Conservation (phyloP, 2,113 vertebrate species). For the Gadus chalcogrammus region DNA sequence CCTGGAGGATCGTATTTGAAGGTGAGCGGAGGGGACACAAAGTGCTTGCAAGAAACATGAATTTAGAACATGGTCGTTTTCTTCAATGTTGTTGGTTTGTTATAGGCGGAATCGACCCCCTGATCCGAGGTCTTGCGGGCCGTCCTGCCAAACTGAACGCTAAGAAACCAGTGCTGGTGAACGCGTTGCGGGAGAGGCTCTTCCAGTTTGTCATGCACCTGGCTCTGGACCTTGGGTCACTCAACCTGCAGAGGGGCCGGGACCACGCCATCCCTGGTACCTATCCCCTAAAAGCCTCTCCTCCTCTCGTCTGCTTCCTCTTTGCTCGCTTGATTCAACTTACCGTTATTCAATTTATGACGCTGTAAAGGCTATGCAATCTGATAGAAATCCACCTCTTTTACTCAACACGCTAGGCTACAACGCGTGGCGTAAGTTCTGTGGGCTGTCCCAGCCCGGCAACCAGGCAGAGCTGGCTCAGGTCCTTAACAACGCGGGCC, state of each 20-base stretch:
- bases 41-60: too few relatives aligned
- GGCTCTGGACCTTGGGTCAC: constrained; percentile 73
- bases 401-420: constrained; percentile 61
- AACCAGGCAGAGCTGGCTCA: constrained; percentile 50
- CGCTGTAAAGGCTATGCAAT: not conserved
- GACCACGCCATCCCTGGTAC: constrained; percentile 82
- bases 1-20: constrained; percentile 81
- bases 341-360: not conserved
- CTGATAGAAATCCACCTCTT: not conserved
- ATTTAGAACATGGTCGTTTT: too few relatives aligned
- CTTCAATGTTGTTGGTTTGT: too few relatives aligned
- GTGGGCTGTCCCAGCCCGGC: constrained; percentile 65
- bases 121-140: constrained; percentile 74
- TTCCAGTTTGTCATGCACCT: constrained; percentile 68
- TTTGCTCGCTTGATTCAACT: too few relatives aligned
- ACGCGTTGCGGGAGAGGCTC: constrained; percentile 77
- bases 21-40: constrained; percentile 57
- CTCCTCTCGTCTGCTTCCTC: too few relatives aligned
- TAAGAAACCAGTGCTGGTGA: constrained; percentile 78
- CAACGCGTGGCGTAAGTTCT: constrained; percentile 70
- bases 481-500: constrained; percentile 54
- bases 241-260: constrained; percentile 81
- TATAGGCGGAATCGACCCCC: constrained; percentile 79
- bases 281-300: too few relatives aligned
- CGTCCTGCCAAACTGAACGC: constrained; percentile 76